A percentile compares a stretch with the other conserved stretches of the same genome.
These are phyloP conservation scores for Eristalis tenax DNA, from an alignment of 2,888 invertebrate genomes.

Conservation along the genomic window DNA sequence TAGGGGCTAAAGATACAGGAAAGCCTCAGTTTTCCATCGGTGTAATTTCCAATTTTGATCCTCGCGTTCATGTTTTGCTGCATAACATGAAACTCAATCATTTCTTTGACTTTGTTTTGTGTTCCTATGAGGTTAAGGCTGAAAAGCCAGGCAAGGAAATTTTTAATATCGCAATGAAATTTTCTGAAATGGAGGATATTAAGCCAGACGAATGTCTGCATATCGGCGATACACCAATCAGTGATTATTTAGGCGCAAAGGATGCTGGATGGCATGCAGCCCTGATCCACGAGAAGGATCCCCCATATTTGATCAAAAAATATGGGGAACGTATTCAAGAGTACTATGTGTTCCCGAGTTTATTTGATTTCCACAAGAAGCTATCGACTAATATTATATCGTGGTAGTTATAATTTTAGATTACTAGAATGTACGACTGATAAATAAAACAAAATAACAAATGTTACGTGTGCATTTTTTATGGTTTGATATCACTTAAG, in stretches of 20 bases:
- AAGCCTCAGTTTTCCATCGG: constrained; percentile 83
- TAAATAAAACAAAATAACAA: constrained; percentile 42
- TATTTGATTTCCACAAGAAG: constrained; percentile 82
- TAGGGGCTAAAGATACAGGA: constrained; percentile 71
- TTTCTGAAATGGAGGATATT: constrained; percentile 80
- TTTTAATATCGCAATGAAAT: constrained; percentile 85
- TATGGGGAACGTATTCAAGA: constrained; percentile 80
- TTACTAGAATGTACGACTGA: constrained; percentile 56
- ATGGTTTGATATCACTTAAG: constrained; percentile 75
- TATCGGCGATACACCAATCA: constrained; percentile 89
- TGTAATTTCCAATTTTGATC: constrained; percentile 94
- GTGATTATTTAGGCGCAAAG: constrained; percentile 90
- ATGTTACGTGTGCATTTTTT: not conserved
- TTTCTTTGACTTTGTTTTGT: constrained; percentile 90
- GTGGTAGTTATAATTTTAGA: constrained; percentile 75
- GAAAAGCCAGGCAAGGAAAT: constrained; percentile 90
- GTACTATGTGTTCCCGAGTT: constrained; percentile 81
- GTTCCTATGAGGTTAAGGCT: constrained; percentile 88
- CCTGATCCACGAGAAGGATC: constrained; percentile 81
- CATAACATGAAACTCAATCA: constrained; percentile 85
- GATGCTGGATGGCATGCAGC: constrained; percentile 89
- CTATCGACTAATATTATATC: constrained; percentile 77
- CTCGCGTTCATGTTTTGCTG: constrained; percentile 87
- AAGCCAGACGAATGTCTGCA: constrained; percentile 88
- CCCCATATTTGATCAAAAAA: constrained; percentile 78